Conservation (phyloP, 2,888 invertebrate species). For the Syrphus vitripennis region DNA sequence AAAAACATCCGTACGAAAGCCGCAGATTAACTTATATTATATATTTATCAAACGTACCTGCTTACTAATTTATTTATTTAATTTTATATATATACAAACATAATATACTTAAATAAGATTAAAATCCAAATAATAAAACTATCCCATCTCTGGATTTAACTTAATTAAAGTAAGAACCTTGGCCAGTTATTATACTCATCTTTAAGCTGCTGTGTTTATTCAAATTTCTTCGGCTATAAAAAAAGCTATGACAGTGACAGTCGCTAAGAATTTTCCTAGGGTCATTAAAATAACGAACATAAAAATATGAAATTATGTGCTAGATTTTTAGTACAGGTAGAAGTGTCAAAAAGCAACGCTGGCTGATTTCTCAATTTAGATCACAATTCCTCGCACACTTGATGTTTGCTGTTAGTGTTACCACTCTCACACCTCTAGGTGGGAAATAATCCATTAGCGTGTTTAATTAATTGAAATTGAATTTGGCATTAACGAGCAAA, state of each 20-base stretch:
- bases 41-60: no score
- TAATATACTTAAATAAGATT: no score
- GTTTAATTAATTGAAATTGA: constrained; percentile 69
- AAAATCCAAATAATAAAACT: neutral
- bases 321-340: constrained; percentile 60
- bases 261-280: constrained; percentile 15
- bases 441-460: constrained; percentile 52
- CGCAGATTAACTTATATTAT: no score
- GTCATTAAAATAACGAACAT: constrained; percentile 58
- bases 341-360: constrained; percentile 16
- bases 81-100: neutral
- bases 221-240: neutral
- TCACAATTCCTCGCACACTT: constrained; percentile 37
- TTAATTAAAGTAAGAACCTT: neutral
- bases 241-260: neutral
- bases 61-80: no score
- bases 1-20: no score
- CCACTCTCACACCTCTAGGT: constrained; percentile 14
- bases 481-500: constrained; percentile 49
- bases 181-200: neutral
- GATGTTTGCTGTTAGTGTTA: neutral
- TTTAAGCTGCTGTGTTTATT: neutral
- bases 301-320: constrained; percentile 68
- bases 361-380: constrained; percentile 35
- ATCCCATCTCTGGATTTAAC: neutral